Conservation (phyloP, 2,113 vertebrate genomes). For the Actenoides hombroni region DNA sequence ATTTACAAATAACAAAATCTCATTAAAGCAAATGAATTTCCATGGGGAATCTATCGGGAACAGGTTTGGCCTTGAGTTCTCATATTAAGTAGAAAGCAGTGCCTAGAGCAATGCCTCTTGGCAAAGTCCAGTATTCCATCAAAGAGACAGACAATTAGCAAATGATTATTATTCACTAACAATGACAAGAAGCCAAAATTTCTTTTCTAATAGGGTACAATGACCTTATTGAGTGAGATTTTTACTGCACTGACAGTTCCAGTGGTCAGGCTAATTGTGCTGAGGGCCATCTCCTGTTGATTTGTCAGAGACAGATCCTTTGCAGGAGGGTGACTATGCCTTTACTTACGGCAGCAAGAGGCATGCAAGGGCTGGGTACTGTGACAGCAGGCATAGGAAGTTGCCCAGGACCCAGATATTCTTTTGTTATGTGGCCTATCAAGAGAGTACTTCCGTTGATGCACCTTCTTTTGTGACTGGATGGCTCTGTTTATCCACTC, state of each 20-base stretch:
- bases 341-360: neutral
- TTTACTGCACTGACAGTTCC: neutral
- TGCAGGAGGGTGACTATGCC: neutral
- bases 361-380: neutral
- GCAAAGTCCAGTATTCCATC: conserved; percentile 4
- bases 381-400: neutral
- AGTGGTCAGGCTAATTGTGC: neutral
- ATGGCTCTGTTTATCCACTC: neutral
- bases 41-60: neutral
- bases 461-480: neutral
- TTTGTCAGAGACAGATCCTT: neutral
- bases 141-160: conserved; percentile 25
- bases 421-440: neutral
- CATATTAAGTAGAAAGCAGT: conserved; percentile 8
- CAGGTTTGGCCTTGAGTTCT: neutral
- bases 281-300: neutral
- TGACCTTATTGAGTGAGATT: neutral
- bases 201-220: conserved; percentile 1
- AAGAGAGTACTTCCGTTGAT: neutral
- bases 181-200: conserved; percentile 3
- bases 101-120: conserved; percentile 36
- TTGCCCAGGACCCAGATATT: neutral
- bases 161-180: conserved; percentile 33
- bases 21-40: conserved; percentile 15
- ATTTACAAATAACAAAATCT: neutral